Evolutionary conservation across 2,888 invertebrate genomes (phyloP).

Genomic region (Quadriops clusia): DNA sequence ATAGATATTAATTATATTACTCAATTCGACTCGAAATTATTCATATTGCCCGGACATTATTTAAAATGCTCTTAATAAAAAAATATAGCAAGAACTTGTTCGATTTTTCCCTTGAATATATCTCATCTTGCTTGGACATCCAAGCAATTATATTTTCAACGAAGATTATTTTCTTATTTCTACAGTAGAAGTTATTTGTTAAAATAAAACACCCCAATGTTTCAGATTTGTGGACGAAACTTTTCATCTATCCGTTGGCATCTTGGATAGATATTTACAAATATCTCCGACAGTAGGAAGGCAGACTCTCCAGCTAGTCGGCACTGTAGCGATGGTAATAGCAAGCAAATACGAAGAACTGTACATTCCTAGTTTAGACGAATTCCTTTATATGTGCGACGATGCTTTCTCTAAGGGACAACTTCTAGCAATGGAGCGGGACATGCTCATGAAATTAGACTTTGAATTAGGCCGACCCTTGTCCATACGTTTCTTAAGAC

Average conservation of each 20-base stretch:
- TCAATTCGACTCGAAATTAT: too few relatives aligned
- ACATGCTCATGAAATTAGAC: constrained; percentile 62
- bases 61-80: too few relatives aligned
- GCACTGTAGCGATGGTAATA: constrained; percentile 78
- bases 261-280: constrained; percentile 84
- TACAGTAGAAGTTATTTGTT: too few relatives aligned
- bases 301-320: constrained; percentile 65
- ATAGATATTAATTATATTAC: too few relatives aligned
- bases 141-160: too few relatives aligned
- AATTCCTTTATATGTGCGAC: constrained; percentile 87
- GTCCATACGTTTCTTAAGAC: constrained; percentile 78
- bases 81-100: too few relatives aligned
- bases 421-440: constrained; percentile 70
- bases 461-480: constrained; percentile 79
- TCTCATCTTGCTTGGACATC: too few relatives aligned
- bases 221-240: constrained; percentile 79
- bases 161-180: too few relatives aligned
- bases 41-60: too few relatives aligned
- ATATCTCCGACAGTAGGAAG: constrained; percentile 36
- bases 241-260: constrained; percentile 74
- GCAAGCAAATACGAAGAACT: constrained; percentile 95
- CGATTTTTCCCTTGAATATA: too few relatives aligned
- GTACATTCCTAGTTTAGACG: constrained; percentile 71
- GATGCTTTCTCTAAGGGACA: constrained; percentile 70
- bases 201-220: too few relatives aligned